Conservation (phyloP, 2,888 invertebrate genomes). For the Drosophila picticornis region DNA sequence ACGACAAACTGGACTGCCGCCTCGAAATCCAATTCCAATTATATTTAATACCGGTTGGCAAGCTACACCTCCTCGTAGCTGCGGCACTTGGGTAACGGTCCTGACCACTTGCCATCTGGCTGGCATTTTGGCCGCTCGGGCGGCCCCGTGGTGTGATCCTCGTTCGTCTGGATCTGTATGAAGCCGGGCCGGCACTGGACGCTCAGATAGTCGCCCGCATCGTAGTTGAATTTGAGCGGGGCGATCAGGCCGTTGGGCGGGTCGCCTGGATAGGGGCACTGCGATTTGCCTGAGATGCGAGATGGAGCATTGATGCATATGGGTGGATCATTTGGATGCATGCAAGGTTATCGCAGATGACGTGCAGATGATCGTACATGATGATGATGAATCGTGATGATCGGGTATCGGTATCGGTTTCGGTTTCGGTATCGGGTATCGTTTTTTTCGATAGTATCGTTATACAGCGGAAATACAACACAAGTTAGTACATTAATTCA, state of each 20-base stretch:
- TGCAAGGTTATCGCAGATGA: conserved; percentile 42
- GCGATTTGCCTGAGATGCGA: conserved; percentile 88
- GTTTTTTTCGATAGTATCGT: conserved; percentile 43
- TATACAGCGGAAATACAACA: conserved; percentile 74
- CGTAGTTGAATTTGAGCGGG: conserved; percentile 90
- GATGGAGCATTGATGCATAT: conserved; percentile 45
- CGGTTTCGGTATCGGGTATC: conserved; percentile 32
- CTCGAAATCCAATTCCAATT: conserved; percentile 6
- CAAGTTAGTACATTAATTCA: conserved; percentile 73
- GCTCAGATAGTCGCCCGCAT: conserved; percentile 90
- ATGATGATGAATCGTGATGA: conserved; percentile 51
- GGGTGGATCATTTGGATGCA: conserved; percentile 49
- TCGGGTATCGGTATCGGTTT: conserved; percentile 34
- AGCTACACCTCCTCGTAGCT: conserved; percentile 88
- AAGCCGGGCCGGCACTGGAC: conserved; percentile 90
- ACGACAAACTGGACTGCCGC: conserved; percentile 2
- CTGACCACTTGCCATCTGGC: conserved; percentile 90
- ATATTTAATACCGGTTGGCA: conserved; percentile 3
- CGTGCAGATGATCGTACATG: conserved; percentile 38
- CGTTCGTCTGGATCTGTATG: conserved; percentile 86
- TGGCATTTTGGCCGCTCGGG: conserved; percentile 88
- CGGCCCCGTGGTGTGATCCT: conserved; percentile 85
- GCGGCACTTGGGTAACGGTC: conserved; percentile 89
- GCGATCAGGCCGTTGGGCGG: conserved; percentile 90
- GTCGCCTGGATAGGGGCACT: conserved; percentile 90